phyloP scores from a whole-genome alignment of 2,888 invertebrate species.

The Platycheirus rosarum region DNA sequence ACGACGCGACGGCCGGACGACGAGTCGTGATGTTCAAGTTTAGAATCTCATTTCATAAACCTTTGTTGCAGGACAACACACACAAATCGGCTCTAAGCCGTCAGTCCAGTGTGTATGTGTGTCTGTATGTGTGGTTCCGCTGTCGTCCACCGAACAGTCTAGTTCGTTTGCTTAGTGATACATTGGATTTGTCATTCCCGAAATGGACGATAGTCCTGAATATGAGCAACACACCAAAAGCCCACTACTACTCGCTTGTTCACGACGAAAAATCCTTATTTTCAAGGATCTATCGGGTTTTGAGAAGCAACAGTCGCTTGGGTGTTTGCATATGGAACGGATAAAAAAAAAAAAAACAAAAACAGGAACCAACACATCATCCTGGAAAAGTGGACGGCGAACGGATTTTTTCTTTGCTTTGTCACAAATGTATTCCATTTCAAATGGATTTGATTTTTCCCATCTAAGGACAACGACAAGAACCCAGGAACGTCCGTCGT shows the following conservation, averaged over 20 bases:
- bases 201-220: conserved; percentile 54
- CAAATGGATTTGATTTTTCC: conserved; percentile 61
- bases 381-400: conserved; percentile 5
- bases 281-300: conserved; percentile 37
- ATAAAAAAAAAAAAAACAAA: conserved; percentile 2
- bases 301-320: conserved; percentile 50
- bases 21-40: conserved; percentile 33
- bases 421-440: conserved; percentile 59
- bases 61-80: conserved; percentile 45
- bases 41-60: conserved; percentile 69
- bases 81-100: conserved; percentile 13
- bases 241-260: conserved; percentile 2
- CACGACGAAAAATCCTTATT: conserved; percentile 20
- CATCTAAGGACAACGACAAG: not conserved
- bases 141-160: conserved; percentile 44
- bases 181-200: conserved; percentile 61
- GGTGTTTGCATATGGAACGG: conserved; percentile 17
- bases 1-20: not conserved
- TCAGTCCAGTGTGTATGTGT: conserved; percentile 2
- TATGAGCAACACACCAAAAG: conserved; percentile 57
- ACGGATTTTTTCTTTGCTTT: conserved; percentile 24
- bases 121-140: conserved; percentile 13
- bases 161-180: conserved; percentile 63
- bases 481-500: not conserved
- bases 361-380: not conserved